Evolutionary conservation across 2,113 vertebrate species (phyloP).

Genomic region (Euleptes europaea): DNA sequence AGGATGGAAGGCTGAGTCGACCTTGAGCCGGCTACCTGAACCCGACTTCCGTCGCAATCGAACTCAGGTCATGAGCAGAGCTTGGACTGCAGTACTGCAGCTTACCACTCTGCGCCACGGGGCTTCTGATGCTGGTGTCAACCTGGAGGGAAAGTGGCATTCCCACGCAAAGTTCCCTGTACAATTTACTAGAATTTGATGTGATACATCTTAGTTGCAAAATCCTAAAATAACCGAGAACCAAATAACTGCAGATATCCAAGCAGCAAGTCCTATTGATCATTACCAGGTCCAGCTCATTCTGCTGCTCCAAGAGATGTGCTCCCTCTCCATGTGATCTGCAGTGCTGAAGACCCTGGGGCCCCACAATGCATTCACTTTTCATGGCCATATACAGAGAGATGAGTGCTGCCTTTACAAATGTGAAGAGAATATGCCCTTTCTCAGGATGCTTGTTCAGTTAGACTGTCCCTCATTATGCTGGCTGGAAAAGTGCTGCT

Average conservation of each 20-base stretch:
- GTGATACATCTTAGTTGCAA: neutral
- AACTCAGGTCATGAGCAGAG: no score
- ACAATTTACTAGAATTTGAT: neutral
- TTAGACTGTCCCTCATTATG: neutral
- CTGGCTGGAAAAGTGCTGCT: neutral
- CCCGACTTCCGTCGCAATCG: no score
- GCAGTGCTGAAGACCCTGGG: neutral
- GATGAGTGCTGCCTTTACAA: neutral
- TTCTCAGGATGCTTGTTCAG: neutral
- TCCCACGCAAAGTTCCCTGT: neutral
- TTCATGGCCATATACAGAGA: neutral
- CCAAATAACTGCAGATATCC: neutral
- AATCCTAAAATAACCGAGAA: neutral
- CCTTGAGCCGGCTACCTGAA: no score
- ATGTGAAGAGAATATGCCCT: neutral
- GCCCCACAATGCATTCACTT: neutral
- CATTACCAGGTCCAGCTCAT: neutral
- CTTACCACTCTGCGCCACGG: no score
- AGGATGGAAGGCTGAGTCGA: no score
- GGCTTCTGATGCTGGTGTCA: accelerated
- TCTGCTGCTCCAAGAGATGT: neutral
- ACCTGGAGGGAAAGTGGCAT: neutral
- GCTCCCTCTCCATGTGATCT: neutral
- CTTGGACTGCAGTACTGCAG: no score
- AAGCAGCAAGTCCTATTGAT: no score